Evolutionary conservation across 2,888 invertebrate species (phyloP).

Genomic region (Microctonus brassicae): DNA sequence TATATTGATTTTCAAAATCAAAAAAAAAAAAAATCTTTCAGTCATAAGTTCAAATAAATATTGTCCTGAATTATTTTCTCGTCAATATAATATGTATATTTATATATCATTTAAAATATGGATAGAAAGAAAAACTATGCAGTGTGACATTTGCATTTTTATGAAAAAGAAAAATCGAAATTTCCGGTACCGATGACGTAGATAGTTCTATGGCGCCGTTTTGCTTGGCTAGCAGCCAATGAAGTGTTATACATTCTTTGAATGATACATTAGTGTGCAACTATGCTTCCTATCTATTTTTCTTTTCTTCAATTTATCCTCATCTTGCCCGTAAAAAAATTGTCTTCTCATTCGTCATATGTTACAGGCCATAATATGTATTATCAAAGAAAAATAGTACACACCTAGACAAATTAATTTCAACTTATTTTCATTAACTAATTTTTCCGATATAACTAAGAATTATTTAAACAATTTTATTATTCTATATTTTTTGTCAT

Average conservation of each 20-base stretch:
- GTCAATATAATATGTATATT: neutral
- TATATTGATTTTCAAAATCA: neutral
- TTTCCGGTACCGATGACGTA: conserved; percentile 25
- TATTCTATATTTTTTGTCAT: neutral
- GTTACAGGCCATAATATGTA: too few relatives aligned
- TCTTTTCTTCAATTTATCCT: neutral
- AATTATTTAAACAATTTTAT: neutral
- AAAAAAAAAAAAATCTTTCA: neutral
- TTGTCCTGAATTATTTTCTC: neutral
- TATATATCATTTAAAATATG: neutral
- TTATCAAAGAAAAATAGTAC: too few relatives aligned
- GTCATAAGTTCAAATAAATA: neutral
- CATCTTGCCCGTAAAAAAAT: neutral
- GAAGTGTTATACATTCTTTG: conserved; percentile 28
- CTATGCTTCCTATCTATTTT: neutral
- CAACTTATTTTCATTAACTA: neutral
- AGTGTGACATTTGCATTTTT: neutral
- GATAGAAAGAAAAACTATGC: neutral
- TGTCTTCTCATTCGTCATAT: neutral
- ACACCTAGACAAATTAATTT: too few relatives aligned
- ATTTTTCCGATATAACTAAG: neutral
- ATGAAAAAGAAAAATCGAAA: neutral
- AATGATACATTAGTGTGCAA: conserved; percentile 15
- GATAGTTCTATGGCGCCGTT: conserved; percentile 41
- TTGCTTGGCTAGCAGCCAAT: conserved; percentile 45